Base-by-base conservation (phyloP, 1,140 invertebrate species). In the Micrasema minimum region DNA sequence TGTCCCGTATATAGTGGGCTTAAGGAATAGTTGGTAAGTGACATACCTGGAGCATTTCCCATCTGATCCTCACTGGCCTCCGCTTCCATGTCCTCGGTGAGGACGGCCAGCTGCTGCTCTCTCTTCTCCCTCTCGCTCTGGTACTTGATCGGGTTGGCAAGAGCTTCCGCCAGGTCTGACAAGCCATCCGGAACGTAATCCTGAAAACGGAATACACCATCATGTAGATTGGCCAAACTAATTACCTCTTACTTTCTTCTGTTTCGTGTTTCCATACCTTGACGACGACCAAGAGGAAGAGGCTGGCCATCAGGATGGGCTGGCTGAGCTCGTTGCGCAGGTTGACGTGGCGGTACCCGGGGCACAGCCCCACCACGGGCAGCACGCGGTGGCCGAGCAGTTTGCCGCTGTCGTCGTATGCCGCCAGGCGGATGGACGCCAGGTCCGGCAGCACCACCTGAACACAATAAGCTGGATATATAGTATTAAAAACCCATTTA, bases 121-220 rank as follows among this genome's bases (percentile, higher is more conserved):
- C 96, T 88, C 80, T 97, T 98, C 77, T 99, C 96, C 69, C 93
- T 81, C 82, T 96, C 93, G 77, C 93, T 96, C 80, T 98, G 94
- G 83, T 97, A 98, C 79, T 98, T 97, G 71, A 98, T 97, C 0
- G 97, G 98, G 85, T 99, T 99, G 9, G 96, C 96, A 66, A 99
- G 82, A 3, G 97, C 97, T 81, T 99, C 96, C 2, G 98, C 98
- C 80, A 99, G 91, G 78, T 97, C 96, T 69, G 92, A 94, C 53
- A 94, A 87, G 72, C 90, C 95, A 81, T 99, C 96, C 0, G 98
- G 98, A 26, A 99, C 96, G 81, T 99, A 99, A 80, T 97, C 95
- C 82, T 84, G 51, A 43, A 11, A 43, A 43, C 41, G 2, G 2
- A 31, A 31, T n/a, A n/a, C n/a, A n/a, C n/a, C n/a, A n/a, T n/a